A percentile compares a stretch with the other conserved stretches of the same genome.
Conservation (phyloP, 2,888 invertebrate species). For the Augiades crinisus region DNA sequence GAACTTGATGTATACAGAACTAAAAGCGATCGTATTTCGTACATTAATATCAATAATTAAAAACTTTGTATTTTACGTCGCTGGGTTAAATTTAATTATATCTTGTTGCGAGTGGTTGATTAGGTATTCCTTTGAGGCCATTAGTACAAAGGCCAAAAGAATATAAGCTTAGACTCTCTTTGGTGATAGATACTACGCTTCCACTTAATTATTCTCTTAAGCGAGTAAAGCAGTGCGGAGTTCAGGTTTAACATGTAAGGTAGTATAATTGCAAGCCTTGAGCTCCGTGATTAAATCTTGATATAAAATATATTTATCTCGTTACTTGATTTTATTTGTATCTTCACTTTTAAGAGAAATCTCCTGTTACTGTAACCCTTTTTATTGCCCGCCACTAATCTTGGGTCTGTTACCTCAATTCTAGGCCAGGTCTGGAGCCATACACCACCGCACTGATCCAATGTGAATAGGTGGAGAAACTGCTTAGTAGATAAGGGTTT, state of each 20-base stretch:
- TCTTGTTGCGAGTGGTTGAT: constrained; percentile 19
- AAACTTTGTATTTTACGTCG: background rate
- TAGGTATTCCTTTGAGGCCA: constrained; percentile 23
- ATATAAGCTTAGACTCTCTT: constrained; percentile 16
- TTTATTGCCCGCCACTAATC: no score
- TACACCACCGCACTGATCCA: no score
- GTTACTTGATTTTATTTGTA: no score
- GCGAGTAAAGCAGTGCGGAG: constrained; percentile 7
- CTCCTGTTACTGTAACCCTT: no score
- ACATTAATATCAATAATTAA: background rate
- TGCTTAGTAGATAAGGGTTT: no score
- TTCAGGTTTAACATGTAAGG: constrained; percentile 15
- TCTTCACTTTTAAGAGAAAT: no score
- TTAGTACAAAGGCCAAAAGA: constrained; percentile 23
- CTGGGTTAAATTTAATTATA: constrained; percentile 11
- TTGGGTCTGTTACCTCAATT: no score
- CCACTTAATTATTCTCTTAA: constrained; percentile 26
- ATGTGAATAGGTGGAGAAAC: no score
- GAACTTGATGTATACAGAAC: background rate
- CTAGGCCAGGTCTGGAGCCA: no score
- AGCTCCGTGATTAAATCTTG: background rate
- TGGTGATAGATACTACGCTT: constrained; percentile 21
- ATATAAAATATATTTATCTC: no score
- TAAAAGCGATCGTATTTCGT: background rate
- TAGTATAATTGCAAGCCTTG: constrained; percentile 6